Evolutionary conservation across 2,797 vertebrate species (phyloP).

Genomic region (Gallinago nigripennis): DNA sequence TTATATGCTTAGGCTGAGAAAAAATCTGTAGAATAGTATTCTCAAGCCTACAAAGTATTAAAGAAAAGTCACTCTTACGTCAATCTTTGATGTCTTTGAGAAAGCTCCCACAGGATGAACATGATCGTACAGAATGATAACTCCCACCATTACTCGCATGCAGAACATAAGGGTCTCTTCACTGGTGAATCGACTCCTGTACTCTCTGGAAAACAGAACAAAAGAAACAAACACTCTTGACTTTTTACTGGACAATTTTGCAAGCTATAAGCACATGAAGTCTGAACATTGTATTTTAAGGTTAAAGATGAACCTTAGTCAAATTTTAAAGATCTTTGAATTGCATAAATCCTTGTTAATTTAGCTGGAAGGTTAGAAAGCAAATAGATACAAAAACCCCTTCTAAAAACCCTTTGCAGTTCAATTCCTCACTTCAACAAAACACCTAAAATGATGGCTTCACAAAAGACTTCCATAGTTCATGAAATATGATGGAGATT

Average conservation of each 20-base stretch:
- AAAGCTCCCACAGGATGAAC: slow-evolving; percentile 98
- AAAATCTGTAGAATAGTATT: background rate
- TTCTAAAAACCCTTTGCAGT: background rate
- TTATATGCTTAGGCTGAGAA: background rate
- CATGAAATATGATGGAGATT: slow-evolving; percentile 3
- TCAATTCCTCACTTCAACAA: background rate
- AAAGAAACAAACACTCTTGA: background rate
- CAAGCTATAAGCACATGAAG: background rate
- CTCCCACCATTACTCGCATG: slow-evolving; percentile 98
- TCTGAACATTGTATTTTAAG: background rate
- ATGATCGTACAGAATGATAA: slow-evolving; percentile 98
- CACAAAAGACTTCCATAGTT: background rate
- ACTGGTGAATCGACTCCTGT: slow-evolving; percentile 94
- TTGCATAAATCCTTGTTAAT: background rate
- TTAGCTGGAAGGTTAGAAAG: background rate
- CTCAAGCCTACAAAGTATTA: background rate
- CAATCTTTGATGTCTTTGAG: slow-evolving; percentile 98
- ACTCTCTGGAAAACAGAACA: slow-evolving; percentile 83
- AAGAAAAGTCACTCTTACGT: slow-evolving; percentile 81
- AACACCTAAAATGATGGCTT: background rate
- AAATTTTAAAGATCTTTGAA: background rate
- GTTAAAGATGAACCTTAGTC: background rate
- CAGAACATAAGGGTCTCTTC: slow-evolving; percentile 97
- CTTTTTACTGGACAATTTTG: background rate
- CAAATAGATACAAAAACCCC: background rate